Evolutionary conservation across 2,888 invertebrate genomes (phyloP), one percentile per base, ranked within the genome.

Genomic region (Molorchus minor): DNA sequence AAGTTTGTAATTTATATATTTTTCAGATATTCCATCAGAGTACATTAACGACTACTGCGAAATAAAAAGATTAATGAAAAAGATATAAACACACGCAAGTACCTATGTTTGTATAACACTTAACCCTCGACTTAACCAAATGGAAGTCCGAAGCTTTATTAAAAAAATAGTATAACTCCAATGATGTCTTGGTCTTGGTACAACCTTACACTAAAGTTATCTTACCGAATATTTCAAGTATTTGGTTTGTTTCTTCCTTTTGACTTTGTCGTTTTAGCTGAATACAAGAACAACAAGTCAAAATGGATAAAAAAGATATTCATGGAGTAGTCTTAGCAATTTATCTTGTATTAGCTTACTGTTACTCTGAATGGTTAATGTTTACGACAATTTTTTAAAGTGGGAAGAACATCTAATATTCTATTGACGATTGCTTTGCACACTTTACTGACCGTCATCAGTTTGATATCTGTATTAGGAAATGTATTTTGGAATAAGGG

Each of bases 401-500:
- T 29, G 2, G 21, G 38, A 17, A 59, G 64, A 25, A 52, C 57
- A n/a, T 64, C 64, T 2, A 62, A 46, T 38, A 44, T 60, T 8
- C 55, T 62, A 8, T 43, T 64, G 13, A 20, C 35, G 10, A 19
- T 59, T n/a, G 38, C 47, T 19, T 17, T 46, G 3, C 35, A 57
- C 19, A 61, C 54, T 1, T 49, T 36, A 7, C 3, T 61, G 13
- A 64, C 55, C 17, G 10, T 54, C 10, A 62, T 64, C 16, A 58
- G 61, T 17, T 17, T 61, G 5, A 36, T 57, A 33, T 46, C 55
- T 30, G 58, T 57, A 21, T 25, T 60, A n/a, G 56, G 59, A 30
- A 59, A 56, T 13, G 40, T 38, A n/a, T 60, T 64, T 38, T 62
- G 59, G 59, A 53, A 64, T 16, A 59, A 20, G 41, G 53, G 45